Conservation (phyloP, 1,140 invertebrate species). For the Nebria ingens region DNA sequence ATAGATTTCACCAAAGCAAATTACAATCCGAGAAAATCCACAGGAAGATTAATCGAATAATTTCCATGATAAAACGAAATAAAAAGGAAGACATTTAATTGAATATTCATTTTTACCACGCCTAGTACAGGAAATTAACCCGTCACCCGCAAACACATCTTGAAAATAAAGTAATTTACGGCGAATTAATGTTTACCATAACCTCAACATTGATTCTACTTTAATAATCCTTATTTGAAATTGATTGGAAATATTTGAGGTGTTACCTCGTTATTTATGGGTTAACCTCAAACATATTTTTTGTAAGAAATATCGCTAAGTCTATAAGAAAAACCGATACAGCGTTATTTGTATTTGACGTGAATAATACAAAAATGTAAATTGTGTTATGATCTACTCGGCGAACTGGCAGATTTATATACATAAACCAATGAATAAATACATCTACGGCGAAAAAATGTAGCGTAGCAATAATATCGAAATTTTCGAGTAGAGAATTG, state of each 20-base stretch:
- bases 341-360: too few species aligned
- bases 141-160: neutral
- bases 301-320: too few species aligned
- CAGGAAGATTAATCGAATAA: too few species aligned
- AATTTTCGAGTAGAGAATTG: neutral
- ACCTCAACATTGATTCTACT: neutral
- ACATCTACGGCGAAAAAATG: neutral
- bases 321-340: too few species aligned
- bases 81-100: neutral
- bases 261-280: neutral
- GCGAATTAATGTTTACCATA: neutral
- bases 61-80: too few species aligned
- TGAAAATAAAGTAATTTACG: neutral
- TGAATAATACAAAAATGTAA: neutral
- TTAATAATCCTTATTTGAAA: neutral
- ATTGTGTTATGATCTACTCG: neutral
- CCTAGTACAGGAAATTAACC: neutral
- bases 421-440: neutral
- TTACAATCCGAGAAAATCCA: neutral
- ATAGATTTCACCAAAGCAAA: neutral
- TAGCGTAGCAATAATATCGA: neutral
- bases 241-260: neutral
- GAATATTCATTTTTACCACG: neutral
- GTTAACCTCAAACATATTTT: neutral
- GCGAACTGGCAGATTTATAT: neutral